Percentiles rank a stretch among this genome's conserved stretches.
Evolutionary conservation across 2,797 vertebrate genomes (phyloP).

Genomic region (Myotis pilosus): DNA sequence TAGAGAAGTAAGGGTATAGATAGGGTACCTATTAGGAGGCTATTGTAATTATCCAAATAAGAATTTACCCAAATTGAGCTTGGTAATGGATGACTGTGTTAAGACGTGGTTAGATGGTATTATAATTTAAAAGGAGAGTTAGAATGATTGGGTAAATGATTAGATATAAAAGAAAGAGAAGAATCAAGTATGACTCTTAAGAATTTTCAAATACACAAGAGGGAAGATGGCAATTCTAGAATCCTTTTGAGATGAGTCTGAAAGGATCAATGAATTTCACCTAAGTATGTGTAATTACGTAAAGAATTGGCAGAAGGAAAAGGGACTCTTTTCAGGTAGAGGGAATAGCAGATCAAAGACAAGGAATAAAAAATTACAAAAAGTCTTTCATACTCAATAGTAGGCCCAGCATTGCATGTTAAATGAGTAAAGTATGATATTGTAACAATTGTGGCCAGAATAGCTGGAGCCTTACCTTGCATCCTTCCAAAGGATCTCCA

Average conservation of each 20-base stretch:
- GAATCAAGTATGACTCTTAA: constrained; percentile 1
- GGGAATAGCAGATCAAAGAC: neutral
- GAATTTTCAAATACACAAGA: neutral
- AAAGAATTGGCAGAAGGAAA: neutral
- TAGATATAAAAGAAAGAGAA: constrained; percentile 23
- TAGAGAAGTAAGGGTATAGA: neutral
- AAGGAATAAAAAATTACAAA: neutral
- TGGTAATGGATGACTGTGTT: constrained; percentile 36
- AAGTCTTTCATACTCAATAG: neutral
- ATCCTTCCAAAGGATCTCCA: neutral
- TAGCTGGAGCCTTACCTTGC: neutral
- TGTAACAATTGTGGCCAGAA: neutral
- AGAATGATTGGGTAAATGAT: constrained; percentile 31
- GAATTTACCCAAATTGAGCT: constrained; percentile 43
- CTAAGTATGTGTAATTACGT: neutral
- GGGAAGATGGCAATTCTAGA: neutral
- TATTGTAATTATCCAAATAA: constrained; percentile 58
- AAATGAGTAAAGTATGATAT: neutral
- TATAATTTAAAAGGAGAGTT: constrained; percentile 50
- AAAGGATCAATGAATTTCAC: neutral
- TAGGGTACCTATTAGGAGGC: neutral
- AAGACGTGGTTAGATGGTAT: constrained; percentile 44
- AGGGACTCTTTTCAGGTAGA: neutral
- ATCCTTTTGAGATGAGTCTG: neutral
- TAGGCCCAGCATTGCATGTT: neutral